Percentiles rank a stretch among this genome's conserved stretches.
phyloP scores from a whole-genome alignment of 2,888 invertebrate genomes.

The Caenorhabditis angaria region DNA sequence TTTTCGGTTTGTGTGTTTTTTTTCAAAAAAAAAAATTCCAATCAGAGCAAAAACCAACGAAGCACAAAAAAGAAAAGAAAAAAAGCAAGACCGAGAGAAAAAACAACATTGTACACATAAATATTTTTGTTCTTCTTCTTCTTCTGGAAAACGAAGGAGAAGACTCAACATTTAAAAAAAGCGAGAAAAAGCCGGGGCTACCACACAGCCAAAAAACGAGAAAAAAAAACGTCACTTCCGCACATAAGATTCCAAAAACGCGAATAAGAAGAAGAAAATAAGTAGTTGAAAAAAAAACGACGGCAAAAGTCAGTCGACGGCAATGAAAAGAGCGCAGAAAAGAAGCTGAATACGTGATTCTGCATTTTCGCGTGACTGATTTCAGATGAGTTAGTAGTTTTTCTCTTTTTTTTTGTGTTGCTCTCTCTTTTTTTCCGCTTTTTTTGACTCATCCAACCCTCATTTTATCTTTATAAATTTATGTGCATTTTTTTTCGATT shows the following conservation, averaged over 20 bases:
- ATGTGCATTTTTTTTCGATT: background rate
- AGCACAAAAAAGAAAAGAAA: conserved; percentile 2
- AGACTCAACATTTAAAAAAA: conserved; percentile 4
- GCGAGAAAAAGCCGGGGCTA: background rate
- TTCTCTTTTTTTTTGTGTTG: background rate
- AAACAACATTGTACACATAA: conserved; percentile 4
- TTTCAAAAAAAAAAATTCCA: background rate
- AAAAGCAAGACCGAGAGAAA: conserved; percentile 2
- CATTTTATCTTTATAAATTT: background rate
- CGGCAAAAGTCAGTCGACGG: background rate
- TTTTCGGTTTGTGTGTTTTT: background rate
- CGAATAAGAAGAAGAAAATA: conserved; percentile 1
- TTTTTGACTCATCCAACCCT: background rate
- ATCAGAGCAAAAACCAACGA: conserved; percentile 1
- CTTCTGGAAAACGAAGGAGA: background rate
- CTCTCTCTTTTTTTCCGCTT: background rate
- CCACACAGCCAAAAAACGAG: conserved; percentile 2
- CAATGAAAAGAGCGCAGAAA: conserved; percentile 1
- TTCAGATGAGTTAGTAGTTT: background rate
- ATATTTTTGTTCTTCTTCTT: conserved; percentile 1
- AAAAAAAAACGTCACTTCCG: background rate
- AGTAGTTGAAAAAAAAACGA: background rate
- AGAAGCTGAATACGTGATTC: conserved; percentile 5
- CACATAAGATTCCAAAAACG: conserved; percentile 1
- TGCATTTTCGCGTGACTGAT: conserved; percentile 9